A percentile compares a stretch with the other conserved stretches of the same genome.
These are phyloP conservation scores for Phorcus lineatus DNA, from an alignment of 2,888 invertebrate species.

Conservation along the genomic window DNA sequence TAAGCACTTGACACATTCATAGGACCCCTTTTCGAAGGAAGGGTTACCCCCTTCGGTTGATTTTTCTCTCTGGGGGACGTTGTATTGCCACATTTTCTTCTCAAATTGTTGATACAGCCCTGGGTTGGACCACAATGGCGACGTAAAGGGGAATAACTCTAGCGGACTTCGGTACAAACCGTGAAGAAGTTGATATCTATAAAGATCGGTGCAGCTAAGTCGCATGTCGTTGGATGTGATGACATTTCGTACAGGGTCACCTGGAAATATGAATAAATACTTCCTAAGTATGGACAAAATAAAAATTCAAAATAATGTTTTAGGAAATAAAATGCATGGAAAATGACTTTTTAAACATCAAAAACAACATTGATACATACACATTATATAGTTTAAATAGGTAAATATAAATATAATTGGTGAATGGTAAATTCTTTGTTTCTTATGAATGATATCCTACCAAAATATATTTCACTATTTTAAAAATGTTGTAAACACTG, in stretches of 20 bases:
- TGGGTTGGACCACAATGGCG: constrained; percentile 51
- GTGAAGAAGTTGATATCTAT: constrained; percentile 56
- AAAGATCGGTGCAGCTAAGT: constrained; percentile 45
- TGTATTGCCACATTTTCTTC: constrained; percentile 43
- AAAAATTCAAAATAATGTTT: too few species aligned
- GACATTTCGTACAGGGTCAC: constrained; percentile 12
- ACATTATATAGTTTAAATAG: too few species aligned
- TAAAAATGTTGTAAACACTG: too few species aligned
- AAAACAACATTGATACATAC: too few species aligned
- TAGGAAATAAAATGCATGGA: neutral
- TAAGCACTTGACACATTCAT: constrained; percentile 86
- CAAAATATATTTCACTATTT: too few species aligned
- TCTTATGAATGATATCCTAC: too few species aligned
- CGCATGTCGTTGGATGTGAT: constrained; percentile 20
- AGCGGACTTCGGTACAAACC: constrained; percentile 51
- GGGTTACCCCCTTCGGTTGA: neutral
- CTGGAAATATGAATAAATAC: neutral
- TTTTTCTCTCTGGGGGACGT: constrained; percentile 12
- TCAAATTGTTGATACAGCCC: constrained; percentile 51
- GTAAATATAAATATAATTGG: too few species aligned
- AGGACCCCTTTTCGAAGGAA: constrained; percentile 71
- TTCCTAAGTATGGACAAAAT: neutral
- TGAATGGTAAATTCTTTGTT: too few species aligned
- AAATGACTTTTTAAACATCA: neutral
- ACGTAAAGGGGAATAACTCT: constrained; percentile 46